These are phyloP conservation scores for Aleiodes testaceus DNA, from an alignment of 2,888 invertebrate genomes.

Conservation along the genomic window DNA sequence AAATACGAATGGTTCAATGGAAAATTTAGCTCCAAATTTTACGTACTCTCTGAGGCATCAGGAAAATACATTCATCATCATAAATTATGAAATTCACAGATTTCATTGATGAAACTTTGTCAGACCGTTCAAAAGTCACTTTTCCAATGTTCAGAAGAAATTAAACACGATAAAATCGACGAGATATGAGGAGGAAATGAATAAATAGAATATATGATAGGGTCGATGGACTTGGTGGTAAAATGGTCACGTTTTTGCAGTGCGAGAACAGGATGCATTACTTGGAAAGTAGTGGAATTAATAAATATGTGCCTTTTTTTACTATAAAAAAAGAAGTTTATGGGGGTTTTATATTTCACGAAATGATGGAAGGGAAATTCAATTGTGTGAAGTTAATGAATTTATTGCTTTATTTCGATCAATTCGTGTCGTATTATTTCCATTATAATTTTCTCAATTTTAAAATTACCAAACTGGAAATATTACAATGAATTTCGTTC, in stretches of 20 bases:
- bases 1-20: no score
- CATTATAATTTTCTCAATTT: background rate
- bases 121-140: background rate
- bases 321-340: background rate
- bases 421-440: background rate
- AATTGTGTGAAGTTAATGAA: slow-evolving; percentile 36
- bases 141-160: background rate
- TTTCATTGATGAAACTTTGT: no score
- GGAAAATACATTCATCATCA: no score
- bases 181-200: slow-evolving; percentile 32
- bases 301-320: slow-evolving; percentile 50
- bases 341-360: slow-evolving; percentile 35
- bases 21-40: no score
- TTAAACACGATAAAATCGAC: background rate
- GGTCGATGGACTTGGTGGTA: slow-evolving; percentile 58
- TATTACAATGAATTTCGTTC: background rate
- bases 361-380: slow-evolving; percentile 4
- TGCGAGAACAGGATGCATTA: slow-evolving; percentile 66
- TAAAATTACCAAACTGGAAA: background rate
- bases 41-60: no score
- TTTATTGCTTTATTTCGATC: slow-evolving; percentile 1
- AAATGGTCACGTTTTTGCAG: slow-evolving; percentile 53
- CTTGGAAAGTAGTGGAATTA: slow-evolving; percentile 62
- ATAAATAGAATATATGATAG: slow-evolving; percentile 48
- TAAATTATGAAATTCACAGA: no score